Percentiles rank a stretch among this genome's conserved stretches.
Conservation (phyloP, 1,140 invertebrate genomes). For the Adoxophyes honmai region DNA sequence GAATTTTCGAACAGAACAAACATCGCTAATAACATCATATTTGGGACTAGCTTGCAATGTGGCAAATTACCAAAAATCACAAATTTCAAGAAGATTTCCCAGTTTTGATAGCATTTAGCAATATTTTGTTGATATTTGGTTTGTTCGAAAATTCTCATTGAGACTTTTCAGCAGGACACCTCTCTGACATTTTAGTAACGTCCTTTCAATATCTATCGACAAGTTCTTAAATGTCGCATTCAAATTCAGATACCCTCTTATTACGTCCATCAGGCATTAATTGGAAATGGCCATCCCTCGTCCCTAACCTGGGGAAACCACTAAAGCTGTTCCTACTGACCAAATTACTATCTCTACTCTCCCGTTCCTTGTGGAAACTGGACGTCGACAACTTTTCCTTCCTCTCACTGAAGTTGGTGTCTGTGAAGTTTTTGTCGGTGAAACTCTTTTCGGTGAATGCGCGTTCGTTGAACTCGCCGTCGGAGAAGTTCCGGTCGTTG, state of each 20-base stretch:
- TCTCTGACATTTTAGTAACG: too few species aligned
- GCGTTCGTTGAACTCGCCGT: constrained; percentile 54
- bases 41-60: too few species aligned
- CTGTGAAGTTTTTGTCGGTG: constrained; percentile 46
- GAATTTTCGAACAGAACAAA: too few species aligned
- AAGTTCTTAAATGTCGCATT: constrained; percentile 74
- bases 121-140: too few species aligned
- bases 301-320: constrained; percentile 57
- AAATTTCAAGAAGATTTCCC: too few species aligned
- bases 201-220: too few species aligned
- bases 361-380: constrained; percentile 69
- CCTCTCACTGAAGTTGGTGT: constrained; percentile 65
- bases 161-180: too few species aligned
- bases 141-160: too few species aligned
- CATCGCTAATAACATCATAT: too few species aligned
- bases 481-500: constrained; percentile 58
- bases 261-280: constrained; percentile 65
- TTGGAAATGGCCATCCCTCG: constrained; percentile 60
- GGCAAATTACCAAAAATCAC: too few species aligned
- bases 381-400: constrained; percentile 68
- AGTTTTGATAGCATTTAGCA: too few species aligned
- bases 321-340: constrained; percentile 73
- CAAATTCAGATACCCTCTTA: constrained; percentile 79
- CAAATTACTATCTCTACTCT: constrained; percentile 56
- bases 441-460: constrained; percentile 53